These are phyloP conservation scores for Asbolus verrucosus DNA, from an alignment of 1,140 invertebrate genomes.

Conservation along the genomic window DNA sequence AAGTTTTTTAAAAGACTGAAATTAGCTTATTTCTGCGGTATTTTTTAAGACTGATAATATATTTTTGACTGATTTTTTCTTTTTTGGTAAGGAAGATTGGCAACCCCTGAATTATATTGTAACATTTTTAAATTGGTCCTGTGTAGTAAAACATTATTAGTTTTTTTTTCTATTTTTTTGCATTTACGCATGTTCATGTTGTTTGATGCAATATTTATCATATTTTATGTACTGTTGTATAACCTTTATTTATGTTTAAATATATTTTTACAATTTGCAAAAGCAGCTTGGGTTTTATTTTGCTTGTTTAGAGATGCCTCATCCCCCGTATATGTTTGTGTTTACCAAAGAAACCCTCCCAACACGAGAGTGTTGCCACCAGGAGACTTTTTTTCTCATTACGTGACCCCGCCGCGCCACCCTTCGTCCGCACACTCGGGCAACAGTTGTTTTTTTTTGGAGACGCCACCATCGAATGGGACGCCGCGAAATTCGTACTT, in stretches of 20 bases:
- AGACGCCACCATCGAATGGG: too few species aligned
- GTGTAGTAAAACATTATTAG: slow-evolving; percentile 62
- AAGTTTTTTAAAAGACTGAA: slow-evolving; percentile 62
- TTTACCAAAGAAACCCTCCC: slow-evolving; percentile 40
- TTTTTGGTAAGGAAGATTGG: slow-evolving; percentile 56
- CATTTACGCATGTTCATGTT: slow-evolving; percentile 64
- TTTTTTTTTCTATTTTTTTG: slow-evolving; percentile 61
- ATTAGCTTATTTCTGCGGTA: slow-evolving; percentile 59
- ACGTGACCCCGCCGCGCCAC: slow-evolving; percentile 24
- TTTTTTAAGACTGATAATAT: slow-evolving; percentile 62
- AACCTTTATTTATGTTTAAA: slow-evolving; percentile 66
- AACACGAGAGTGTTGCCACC: slow-evolving; percentile 62
- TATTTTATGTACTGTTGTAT: slow-evolving; percentile 65
- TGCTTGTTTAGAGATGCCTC: slow-evolving; percentile 58
- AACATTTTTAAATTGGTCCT: slow-evolving; percentile 57
- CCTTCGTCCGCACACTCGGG: slow-evolving; percentile 38
- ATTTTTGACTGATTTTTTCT: slow-evolving; percentile 60
- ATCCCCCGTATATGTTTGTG: slow-evolving; percentile 37
- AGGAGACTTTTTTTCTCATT: slow-evolving; percentile 51
- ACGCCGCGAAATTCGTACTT: too few species aligned
- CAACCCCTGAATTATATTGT: slow-evolving; percentile 56
- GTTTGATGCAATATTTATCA: slow-evolving; percentile 66
- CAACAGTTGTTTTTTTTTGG: too few species aligned
- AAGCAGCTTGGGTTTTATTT: slow-evolving; percentile 66
- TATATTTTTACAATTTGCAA: slow-evolving; percentile 66